A percentile compares a stretch with the other conserved stretches of the same genome.
Conservation (phyloP, 2,888 invertebrate species). For the Pristionchus maxplancki region DNA sequence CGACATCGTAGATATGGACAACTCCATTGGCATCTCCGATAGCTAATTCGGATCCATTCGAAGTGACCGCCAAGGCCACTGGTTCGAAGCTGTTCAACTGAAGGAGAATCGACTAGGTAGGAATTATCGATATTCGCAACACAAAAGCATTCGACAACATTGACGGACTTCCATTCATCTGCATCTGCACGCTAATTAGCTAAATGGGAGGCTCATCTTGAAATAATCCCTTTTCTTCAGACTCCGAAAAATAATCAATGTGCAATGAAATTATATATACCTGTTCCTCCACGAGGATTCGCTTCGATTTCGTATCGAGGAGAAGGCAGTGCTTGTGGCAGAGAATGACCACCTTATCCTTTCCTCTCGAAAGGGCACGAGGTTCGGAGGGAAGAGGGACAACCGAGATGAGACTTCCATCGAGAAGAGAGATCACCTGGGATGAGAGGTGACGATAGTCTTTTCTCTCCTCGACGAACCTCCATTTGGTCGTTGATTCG, state of each 20-base stretch:
- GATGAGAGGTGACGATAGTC: neutral
- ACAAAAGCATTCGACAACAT: no score
- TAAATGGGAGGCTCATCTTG: no score
- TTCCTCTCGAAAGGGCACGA: neutral
- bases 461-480: neutral
- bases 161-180: no score
- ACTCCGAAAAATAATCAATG: no score
- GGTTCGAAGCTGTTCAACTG: neutral
- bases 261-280: neutral
- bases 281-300: neutral
- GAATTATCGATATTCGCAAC: neutral
- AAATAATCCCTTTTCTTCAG: no score
- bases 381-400: slow-evolving; percentile 1
- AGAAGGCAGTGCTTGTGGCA: slow-evolving; percentile 11
- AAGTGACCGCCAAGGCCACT: neutral
- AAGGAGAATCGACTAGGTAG: neutral
- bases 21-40: neutral
- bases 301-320: neutral
- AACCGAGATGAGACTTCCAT: neutral
- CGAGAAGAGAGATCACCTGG: neutral
- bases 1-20: neutral
- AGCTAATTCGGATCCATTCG: neutral
- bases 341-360: neutral
- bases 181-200: no score
- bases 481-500: slow-evolving; percentile 18